phyloP scores from a whole-genome alignment of 2,113 vertebrate genomes.

The Genyomyrus donnyi region DNA sequence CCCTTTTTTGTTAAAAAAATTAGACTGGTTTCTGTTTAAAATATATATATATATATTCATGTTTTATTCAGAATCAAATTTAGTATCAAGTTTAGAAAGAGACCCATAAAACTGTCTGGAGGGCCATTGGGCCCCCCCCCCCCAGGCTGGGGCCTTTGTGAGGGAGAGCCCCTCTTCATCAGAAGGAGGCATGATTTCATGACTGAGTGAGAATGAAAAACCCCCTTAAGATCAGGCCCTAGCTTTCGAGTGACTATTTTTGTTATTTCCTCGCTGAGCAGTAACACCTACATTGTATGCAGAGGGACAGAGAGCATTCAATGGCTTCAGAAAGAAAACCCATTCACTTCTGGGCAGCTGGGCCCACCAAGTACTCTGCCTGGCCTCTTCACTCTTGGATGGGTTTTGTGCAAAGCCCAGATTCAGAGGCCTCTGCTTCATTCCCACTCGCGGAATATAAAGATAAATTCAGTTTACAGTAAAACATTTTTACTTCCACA shows the following conservation, averaged over 20 bases:
- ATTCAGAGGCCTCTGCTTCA: slow-evolving; percentile 40
- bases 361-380: slow-evolving; percentile 50
- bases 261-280: slow-evolving; percentile 45
- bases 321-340: slow-evolving; percentile 45
- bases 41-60: slow-evolving; percentile 28
- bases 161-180: slow-evolving; percentile 17
- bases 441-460: slow-evolving; percentile 38
- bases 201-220: slow-evolving; percentile 38
- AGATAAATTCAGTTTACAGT: slow-evolving; percentile 23
- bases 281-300: slow-evolving; percentile 60
- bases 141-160: slow-evolving; percentile 9
- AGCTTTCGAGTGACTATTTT: slow-evolving; percentile 34
- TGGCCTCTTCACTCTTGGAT: slow-evolving; percentile 66
- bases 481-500: neutral
- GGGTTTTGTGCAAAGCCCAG: slow-evolving; percentile 63
- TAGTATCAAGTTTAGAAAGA: slow-evolving; percentile 35
- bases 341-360: slow-evolving; percentile 63
- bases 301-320: slow-evolving; percentile 49
- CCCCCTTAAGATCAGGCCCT: slow-evolving; percentile 32
- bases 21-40: no score
- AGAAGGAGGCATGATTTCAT: slow-evolving; percentile 33
- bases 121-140: slow-evolving; percentile 17
- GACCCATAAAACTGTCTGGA: slow-evolving; percentile 32
- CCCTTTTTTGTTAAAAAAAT: no score
- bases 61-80: slow-evolving; percentile 47